Conservation (phyloP, 1,140 invertebrate genomes). For the Charaxes varanes region DNA sequence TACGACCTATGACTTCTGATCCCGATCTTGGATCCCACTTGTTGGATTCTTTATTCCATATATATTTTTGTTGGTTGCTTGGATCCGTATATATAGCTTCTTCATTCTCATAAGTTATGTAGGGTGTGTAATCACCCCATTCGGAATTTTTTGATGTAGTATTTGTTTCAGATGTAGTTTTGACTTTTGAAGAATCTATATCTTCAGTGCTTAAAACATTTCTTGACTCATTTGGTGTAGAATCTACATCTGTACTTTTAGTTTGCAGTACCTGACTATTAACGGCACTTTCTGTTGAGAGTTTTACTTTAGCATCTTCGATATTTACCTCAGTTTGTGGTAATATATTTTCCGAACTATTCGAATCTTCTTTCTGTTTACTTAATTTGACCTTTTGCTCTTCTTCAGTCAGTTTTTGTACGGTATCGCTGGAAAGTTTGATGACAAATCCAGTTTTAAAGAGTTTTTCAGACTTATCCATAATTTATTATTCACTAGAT, state of each 20-base stretch:
- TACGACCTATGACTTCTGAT: conserved; percentile 39
- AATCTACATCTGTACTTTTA: too few relatives aligned
- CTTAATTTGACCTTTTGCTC: conserved; percentile 23
- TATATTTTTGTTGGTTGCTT: conserved; percentile 78
- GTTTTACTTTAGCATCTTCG: conserved; percentile 2
- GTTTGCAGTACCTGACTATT: too few relatives aligned
- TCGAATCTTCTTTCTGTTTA: conserved; percentile 1
- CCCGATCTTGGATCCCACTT: conserved; percentile 75
- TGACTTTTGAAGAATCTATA: conserved; percentile 4
- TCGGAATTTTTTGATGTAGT: neutral
- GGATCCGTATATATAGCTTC: conserved; percentile 85
- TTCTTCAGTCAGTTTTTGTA: conserved; percentile 58
- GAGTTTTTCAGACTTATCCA: conserved; percentile 38
- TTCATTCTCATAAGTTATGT: conserved; percentile 78
- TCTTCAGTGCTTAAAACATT: too few relatives aligned
- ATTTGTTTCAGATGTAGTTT: conserved; percentile 3
- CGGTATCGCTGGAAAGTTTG: conserved; percentile 59
- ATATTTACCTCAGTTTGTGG: neutral
- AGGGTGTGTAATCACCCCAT: conserved; percentile 53
- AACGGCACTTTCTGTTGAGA: conserved; percentile 1
- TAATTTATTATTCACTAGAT: too few relatives aligned
- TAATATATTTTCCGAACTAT: conserved; percentile 5
- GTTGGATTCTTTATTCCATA: conserved; percentile 79
- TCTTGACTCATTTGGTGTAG: too few relatives aligned
- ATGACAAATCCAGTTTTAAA: conserved; percentile 64